Conservation (phyloP, 1,140 invertebrate genomes). For the Parasteatoda tepidariorum region DNA sequence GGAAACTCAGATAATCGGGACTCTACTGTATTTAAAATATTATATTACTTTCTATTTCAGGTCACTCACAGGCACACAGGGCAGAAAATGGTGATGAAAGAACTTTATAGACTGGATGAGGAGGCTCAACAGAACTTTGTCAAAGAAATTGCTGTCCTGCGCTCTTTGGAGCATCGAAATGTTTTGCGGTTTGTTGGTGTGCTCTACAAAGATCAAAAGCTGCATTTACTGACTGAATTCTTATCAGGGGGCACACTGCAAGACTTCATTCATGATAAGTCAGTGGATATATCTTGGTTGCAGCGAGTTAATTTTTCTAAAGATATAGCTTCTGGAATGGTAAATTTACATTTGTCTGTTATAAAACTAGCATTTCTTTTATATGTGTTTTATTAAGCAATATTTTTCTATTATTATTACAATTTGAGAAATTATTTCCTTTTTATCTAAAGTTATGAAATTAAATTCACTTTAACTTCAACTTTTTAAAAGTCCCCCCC, state of each 20-base stretch:
- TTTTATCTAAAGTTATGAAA: neutral
- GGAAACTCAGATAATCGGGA: no score
- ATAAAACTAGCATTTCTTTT: slow-evolving; percentile 5
- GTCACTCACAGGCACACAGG: slow-evolving; percentile 89
- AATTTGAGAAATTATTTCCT: neutral
- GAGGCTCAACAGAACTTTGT: slow-evolving; percentile 93
- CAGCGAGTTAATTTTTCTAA: slow-evolving; percentile 85
- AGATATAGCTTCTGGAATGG: slow-evolving; percentile 91
- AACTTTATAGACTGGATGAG: slow-evolving; percentile 91
- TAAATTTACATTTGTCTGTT: slow-evolving; percentile 5
- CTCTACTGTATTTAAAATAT: no score
- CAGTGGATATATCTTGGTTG: slow-evolving; percentile 81
- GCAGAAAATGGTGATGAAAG: slow-evolving; percentile 95
- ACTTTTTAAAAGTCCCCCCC: neutral
- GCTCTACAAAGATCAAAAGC: slow-evolving; percentile 89
- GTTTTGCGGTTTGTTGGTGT: slow-evolving; percentile 93
- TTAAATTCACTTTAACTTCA: neutral
- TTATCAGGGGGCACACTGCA: slow-evolving; percentile 92
- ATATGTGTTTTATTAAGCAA: neutral
- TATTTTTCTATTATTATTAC: neutral
- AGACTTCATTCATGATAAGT: slow-evolving; percentile 80
- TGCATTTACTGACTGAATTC: slow-evolving; percentile 92
- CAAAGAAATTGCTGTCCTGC: slow-evolving; percentile 91
- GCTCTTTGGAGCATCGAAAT: slow-evolving; percentile 88
- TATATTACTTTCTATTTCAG: slow-evolving; percentile 77